Base-by-base conservation (phyloP, 2,797 vertebrate genomes). In the Micrastur ruficollis region DNA sequence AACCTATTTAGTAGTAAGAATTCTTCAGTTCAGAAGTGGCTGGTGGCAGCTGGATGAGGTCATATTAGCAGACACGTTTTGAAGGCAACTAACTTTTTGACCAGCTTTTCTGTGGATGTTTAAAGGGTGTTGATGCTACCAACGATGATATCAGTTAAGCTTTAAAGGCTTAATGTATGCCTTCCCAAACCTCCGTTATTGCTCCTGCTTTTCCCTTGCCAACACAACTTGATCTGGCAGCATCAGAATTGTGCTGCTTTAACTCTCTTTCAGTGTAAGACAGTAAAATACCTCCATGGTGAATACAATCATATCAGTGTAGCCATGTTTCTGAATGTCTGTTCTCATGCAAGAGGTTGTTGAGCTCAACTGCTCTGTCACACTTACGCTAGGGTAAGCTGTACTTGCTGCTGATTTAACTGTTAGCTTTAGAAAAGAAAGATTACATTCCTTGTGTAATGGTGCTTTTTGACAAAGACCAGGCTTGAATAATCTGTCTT, bases 21-120 rank as follows among this genome's bases (percentile, higher is more conserved):
- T 44, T 55, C 26, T 63, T 92, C 19, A 6, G 10, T 52, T 80
- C 58, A 62, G 47, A 52, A 66, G 27, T 0, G 0, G 38, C 9
- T 83, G 61, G 14, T 63, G 67, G 79, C 49, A 46, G 34, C 19
- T 50, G 32, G 25, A 19, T 67, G n/a, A 80, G n/a, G 22, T 63
- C 42, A 16, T 0, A 2, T 7, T 59, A 46, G 19, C 49, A 46
- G 42, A 8, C n/a, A 2, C 0, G 0, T 27, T 73, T 44, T 68
- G 38, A 68, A 91, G 47, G 42, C 2, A 2, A 16, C 26, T 36
- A 34, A 20, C 44, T 46, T 70, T 44, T 44, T 56, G 11, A 34
- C 20, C 32, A 44, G n/a, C 53, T 71, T 56, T 80, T 42, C 31
- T 63, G 26, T 61, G 58, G n/a, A 15, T 67, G 3, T 38, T 66